Conservation (phyloP, 1,140 invertebrate species). For the Pseudomyrmex gracilis region DNA sequence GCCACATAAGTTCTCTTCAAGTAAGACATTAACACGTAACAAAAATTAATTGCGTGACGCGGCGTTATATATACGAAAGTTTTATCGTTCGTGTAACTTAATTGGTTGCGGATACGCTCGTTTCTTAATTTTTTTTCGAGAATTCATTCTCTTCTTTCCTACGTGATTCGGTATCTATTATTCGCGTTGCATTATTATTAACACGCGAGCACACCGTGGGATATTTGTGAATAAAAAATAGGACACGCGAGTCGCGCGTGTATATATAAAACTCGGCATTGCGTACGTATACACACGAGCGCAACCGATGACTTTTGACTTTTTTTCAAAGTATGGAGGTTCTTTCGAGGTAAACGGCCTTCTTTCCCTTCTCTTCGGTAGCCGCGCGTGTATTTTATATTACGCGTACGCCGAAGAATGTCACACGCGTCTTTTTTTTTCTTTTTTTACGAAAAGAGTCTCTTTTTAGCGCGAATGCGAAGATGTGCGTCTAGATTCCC, state of each 20-base stretch:
- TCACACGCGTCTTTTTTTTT: background rate
- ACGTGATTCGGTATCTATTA: background rate
- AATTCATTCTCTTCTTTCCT: background rate
- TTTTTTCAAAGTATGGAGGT: slow-evolving; percentile 57
- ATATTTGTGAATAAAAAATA: slow-evolving; percentile 25
- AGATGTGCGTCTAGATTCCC: slow-evolving; percentile 7
- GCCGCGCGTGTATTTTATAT: slow-evolving; percentile 15
- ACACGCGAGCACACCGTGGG: slow-evolving; percentile 7
- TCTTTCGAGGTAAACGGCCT: slow-evolving; percentile 70
- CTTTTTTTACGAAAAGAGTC: slow-evolving; percentile 12
- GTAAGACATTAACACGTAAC: background rate
- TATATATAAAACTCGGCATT: slow-evolving; percentile 38
- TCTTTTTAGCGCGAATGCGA: slow-evolving; percentile 7
- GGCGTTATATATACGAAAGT: background rate
- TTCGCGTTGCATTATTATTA: background rate
- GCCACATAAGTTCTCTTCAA: background rate
- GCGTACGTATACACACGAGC: slow-evolving; percentile 22
- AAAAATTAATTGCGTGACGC: background rate
- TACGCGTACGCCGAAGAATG: slow-evolving; percentile 38
- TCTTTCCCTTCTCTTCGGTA: slow-evolving; percentile 46
- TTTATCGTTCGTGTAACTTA: background rate
- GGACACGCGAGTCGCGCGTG: slow-evolving; percentile 11
- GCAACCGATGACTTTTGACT: slow-evolving; percentile 51
- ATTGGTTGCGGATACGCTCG: background rate
- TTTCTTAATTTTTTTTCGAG: background rate